Conservation (phyloP, 2,888 invertebrate genomes). For the Melipona bicolor region DNA sequence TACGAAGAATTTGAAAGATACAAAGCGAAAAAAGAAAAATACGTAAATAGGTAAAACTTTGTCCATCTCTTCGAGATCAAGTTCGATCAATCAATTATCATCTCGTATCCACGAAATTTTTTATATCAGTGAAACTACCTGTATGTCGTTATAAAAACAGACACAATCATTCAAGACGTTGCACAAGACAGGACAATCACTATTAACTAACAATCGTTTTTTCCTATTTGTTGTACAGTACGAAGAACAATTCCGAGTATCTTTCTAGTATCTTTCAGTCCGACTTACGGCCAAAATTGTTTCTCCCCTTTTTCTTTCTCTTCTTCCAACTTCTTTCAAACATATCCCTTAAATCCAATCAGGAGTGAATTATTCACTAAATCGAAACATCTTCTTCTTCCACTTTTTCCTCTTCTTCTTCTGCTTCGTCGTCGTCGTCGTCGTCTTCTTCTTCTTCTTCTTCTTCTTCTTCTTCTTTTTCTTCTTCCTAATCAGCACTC, state of each 20-base stretch:
- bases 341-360: background rate
- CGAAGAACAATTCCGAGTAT: conserved; percentile 14
- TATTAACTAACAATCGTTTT: conserved; percentile 40
- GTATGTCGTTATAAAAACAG: conserved; percentile 12
- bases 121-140: conserved; percentile 5
- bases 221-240: background rate
- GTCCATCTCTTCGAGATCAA: conserved; percentile 33
- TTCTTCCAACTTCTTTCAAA: background rate
- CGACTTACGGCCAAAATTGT: background rate
- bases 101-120: conserved; percentile 23
- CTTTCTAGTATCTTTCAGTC: background rate
- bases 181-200: conserved; percentile 35
- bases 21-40: background rate
- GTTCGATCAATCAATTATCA: conserved; percentile 10
- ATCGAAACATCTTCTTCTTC: background rate
- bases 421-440: too few species aligned
- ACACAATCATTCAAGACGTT: conserved; percentile 7
- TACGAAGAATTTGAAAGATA: conserved; percentile 7
- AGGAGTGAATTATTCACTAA: background rate
- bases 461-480: too few species aligned
- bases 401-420: background rate
- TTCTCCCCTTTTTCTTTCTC: background rate
- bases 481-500: background rate
- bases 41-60: conserved; percentile 18
- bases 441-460: background rate